Evolutionary conservation across 2,797 vertebrate genomes (phyloP), one percentile per base, ranked within the genome.

Genomic region (Chaunax sp.): DNA sequence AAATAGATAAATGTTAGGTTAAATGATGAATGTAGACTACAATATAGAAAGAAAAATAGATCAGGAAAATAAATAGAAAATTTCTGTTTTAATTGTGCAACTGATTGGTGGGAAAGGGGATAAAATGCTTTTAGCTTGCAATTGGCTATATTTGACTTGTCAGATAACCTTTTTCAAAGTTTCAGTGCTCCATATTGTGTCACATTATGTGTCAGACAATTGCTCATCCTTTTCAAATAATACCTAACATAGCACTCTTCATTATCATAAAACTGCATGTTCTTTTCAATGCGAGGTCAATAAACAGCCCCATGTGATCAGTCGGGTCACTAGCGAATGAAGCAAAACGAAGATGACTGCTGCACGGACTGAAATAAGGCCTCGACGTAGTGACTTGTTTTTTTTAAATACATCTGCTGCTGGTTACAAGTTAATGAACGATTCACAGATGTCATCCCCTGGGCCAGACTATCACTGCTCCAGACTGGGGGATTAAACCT

Each of bases 391-490:
- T 33, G 52, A 68, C 75, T 86, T 85, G 77, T 87, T 85, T 91
- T 89, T n/a, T n/a, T 16, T 77, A 83, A 87, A 87, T 83, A 84
- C 92, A 93, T 93, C 91, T 94, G 92, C 80, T 92, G 85, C 79
- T 86, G 86, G 86, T 94, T 94, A 91, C 55, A 67, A 90, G 86
- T 89, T 92, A 93, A 92, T 92, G 88, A 93, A 92, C 86, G 92
- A 86, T 87, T 91, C 83, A 84, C 92, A 94, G 91, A 93, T 93
- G 91, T 92, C 93, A 91, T 91, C 89, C 85, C 66, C 80, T 80
- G 85, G 79, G 87, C 90, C 91, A 93, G 90, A 90, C 89, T 90
- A 87, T 93, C 91, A 91, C 78, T 89, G 78, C 80, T 89, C 83
- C 89, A 91, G 88, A 91, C 77, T 88, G 80, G 64, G 77, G 89